Conservation (phyloP, 2,888 invertebrate species). For the Apoderus coryli region DNA sequence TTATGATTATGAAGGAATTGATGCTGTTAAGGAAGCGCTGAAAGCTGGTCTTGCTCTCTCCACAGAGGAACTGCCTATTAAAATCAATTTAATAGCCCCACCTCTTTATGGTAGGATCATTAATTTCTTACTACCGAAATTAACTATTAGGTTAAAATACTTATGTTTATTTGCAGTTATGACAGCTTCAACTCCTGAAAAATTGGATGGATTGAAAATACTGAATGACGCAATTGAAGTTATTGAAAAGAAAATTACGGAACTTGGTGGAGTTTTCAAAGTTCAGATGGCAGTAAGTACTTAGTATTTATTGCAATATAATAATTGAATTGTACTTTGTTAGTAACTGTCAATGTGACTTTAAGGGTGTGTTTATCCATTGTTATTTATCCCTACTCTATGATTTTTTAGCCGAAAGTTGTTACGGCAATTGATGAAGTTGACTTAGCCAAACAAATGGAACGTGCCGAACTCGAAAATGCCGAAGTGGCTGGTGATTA, state of each 20-base stretch:
- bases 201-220: conserved; percentile 81
- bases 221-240: conserved; percentile 79
- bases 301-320: too few species aligned
- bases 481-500: conserved; percentile 87
- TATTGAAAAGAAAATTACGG: conserved; percentile 69
- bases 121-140: too few species aligned
- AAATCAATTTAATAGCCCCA: conserved; percentile 97
- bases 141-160: background rate
- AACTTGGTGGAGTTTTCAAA: conserved; percentile 81
- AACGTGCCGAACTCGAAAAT: conserved; percentile 86
- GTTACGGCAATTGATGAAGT: conserved; percentile 98
- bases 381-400: background rate
- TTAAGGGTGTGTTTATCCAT: too few species aligned
- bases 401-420: conserved; percentile 58
- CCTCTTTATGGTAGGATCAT: conserved; percentile 56
- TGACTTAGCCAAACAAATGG: conserved; percentile 85
- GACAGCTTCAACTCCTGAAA: conserved; percentile 96
- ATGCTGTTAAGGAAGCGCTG: conserved; percentile 90
- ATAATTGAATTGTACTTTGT: too few species aligned
- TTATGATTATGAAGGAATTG: conserved; percentile 96
- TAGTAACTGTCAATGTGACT: too few species aligned
- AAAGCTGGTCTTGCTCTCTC: conserved; percentile 81
- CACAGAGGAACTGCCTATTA: conserved; percentile 87
- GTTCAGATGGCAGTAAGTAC: conserved; percentile 65
- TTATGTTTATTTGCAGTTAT: conserved; percentile 52